A percentile compares a stretch with the other conserved stretches of the same genome.
These are phyloP conservation scores for Synanthedon tipuliformis DNA, from an alignment of 2,888 invertebrate species.

Conservation along the genomic window DNA sequence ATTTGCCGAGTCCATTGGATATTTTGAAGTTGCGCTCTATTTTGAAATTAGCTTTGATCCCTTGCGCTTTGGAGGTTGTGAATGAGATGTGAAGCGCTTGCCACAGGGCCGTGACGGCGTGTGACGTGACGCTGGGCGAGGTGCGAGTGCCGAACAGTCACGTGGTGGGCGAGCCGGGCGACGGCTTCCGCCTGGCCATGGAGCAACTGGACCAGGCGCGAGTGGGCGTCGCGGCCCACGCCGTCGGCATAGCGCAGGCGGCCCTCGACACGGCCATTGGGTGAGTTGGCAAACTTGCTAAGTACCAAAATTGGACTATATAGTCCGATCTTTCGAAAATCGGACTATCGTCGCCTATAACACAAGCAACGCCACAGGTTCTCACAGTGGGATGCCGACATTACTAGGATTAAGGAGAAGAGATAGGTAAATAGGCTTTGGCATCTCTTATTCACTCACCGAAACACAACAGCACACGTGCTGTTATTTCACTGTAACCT, in stretches of 20 bases:
- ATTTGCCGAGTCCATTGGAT: too few species aligned
- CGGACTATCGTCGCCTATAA: too few species aligned
- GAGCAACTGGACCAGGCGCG: conserved; percentile 76
- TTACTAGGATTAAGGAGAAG: too few species aligned
- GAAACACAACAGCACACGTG: too few species aligned
- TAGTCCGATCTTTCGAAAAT: too few species aligned
- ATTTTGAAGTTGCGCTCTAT: conserved; percentile 1
- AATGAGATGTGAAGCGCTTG: conserved; percentile 25
- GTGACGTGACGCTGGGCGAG: conserved; percentile 75
- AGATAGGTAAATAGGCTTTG: too few species aligned
- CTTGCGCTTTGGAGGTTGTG: background rate
- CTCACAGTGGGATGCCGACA: too few species aligned
- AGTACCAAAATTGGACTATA: too few species aligned
- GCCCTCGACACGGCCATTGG: conserved; percentile 78
- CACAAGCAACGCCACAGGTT: too few species aligned
- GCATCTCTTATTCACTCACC: too few species aligned
- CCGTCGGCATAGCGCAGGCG: conserved; percentile 78
- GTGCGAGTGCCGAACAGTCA: conserved; percentile 70
- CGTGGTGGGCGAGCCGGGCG: conserved; percentile 67
- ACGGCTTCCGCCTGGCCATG: conserved; percentile 82
- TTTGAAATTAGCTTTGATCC: conserved; percentile 21
- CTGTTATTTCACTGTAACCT: too few species aligned
- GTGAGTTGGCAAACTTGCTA: too few species aligned
- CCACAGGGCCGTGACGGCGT: conserved; percentile 75
- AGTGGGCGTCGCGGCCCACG: conserved; percentile 82